phyloP scores from a whole-genome alignment of 2,888 invertebrate species.

The Amiota minor region DNA sequence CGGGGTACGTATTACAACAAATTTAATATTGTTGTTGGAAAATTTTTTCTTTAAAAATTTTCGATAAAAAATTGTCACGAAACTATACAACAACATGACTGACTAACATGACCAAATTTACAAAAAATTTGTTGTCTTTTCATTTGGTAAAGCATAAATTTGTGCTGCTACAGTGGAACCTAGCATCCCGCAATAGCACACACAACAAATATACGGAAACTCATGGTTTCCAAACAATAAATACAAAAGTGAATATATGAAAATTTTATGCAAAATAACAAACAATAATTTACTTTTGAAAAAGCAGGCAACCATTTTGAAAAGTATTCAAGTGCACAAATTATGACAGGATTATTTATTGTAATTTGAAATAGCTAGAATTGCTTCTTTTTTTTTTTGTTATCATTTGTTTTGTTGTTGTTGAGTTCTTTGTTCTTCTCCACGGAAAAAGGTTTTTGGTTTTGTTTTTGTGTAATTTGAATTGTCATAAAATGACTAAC shows the following conservation, averaged over 20 bases:
- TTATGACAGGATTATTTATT: conserved; percentile 51
- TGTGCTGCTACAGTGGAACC: conserved; percentile 2
- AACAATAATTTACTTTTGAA: background rate
- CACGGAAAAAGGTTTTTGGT: too few species aligned
- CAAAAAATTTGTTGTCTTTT: too few species aligned
- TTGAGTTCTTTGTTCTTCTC: too few species aligned
- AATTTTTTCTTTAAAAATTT: too few species aligned
- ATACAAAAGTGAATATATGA: background rate
- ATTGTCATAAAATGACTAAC: conserved; percentile 4
- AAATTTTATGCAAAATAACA: background rate
- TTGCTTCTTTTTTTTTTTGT: conserved; percentile 39
- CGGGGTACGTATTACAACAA: too few species aligned
- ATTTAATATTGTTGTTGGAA: too few species aligned
- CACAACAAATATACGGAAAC: background rate
- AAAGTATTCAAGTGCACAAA: conserved; percentile 34
- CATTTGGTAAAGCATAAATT: conserved; percentile 12
- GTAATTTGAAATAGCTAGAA: conserved; percentile 53
- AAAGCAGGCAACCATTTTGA: background rate
- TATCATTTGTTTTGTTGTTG: background rate
- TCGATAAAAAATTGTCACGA: too few species aligned
- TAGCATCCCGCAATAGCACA: background rate
- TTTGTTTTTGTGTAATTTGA: background rate
- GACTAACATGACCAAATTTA: too few species aligned
- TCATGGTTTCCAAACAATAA: background rate
- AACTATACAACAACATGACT: too few species aligned